These are phyloP conservation scores for Delichon dasypus DNA, from an alignment of 2,797 vertebrate species.

Conservation along the genomic window DNA sequence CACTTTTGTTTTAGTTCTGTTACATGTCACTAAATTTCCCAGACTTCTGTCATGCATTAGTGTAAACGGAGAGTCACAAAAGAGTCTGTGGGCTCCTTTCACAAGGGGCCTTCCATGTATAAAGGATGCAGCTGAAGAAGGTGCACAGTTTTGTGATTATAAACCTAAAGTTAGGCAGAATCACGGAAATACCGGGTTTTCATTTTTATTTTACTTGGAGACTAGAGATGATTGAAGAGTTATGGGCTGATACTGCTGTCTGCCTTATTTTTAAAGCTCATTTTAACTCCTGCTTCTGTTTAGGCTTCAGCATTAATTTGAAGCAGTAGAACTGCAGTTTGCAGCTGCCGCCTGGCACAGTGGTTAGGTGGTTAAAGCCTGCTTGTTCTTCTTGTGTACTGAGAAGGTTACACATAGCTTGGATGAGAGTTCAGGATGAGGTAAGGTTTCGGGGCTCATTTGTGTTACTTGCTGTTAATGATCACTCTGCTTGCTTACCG, in stretches of 20 bases:
- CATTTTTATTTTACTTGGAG: background rate
- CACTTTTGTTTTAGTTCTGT: background rate
- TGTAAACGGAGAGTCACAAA: background rate
- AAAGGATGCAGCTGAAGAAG: background rate
- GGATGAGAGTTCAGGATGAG: background rate
- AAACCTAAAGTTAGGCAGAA: background rate
- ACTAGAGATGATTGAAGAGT: background rate
- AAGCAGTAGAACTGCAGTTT: background rate
- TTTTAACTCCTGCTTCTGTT: background rate
- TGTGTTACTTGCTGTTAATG: conserved; percentile 24
- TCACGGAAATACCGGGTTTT: background rate
- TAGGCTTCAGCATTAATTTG: background rate
- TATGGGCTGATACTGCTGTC: background rate
- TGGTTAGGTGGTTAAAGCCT: background rate
- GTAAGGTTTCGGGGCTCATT: background rate
- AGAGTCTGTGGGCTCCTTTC: background rate
- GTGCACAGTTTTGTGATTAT: background rate
- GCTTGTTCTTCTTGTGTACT: background rate
- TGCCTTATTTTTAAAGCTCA: background rate
- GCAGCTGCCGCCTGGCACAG: background rate
- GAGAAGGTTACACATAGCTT: background rate
- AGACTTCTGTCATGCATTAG: background rate
- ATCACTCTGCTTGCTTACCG: background rate
- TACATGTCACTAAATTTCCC: background rate
- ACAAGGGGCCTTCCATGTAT: background rate